A percentile compares a stretch with the other conserved stretches of the same genome.
Evolutionary conservation across 2,113 vertebrate species (phyloP).

Genomic region (Saimiri boliviensis): DNA sequence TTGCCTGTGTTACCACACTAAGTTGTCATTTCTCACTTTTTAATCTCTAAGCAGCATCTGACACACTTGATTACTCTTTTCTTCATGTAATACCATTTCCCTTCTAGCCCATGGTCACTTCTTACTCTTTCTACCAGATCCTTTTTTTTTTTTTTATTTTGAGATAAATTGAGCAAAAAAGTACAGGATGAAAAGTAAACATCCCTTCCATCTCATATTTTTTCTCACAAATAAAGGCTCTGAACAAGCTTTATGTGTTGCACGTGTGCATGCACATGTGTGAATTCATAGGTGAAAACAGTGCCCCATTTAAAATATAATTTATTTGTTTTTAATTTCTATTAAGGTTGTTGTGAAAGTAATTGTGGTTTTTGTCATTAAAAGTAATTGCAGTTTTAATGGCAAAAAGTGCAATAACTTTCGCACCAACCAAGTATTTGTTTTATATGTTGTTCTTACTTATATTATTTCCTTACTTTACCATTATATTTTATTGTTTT

Average conservation of each 20-base stretch:
- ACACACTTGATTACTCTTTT: not conserved
- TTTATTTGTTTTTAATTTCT: not conserved
- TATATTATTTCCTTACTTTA: not conserved
- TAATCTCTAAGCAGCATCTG: not conserved
- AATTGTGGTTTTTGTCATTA: no score
- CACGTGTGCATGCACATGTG: not conserved
- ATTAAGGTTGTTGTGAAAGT: no score
- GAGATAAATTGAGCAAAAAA: conserved; percentile 24
- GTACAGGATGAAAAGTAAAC: not conserved
- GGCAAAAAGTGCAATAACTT: no score
- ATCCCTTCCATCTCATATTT: not conserved
- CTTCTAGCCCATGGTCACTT: not conserved
- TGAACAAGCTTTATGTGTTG: not conserved
- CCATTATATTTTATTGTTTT: not conserved
- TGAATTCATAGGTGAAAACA: not conserved
- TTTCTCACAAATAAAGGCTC: not conserved
- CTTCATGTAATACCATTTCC: not conserved
- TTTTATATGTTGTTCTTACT: not conserved
- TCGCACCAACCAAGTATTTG: not conserved
- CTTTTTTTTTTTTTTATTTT: not conserved
- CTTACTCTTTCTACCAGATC: not conserved
- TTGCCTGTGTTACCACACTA: not conserved
- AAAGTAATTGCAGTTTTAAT: no score
- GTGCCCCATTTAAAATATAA: not conserved
- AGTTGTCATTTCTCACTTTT: not conserved